These are phyloP conservation scores for Ceyx erithaca DNA, from an alignment of 2,797 vertebrate species.

Conservation along the genomic window DNA sequence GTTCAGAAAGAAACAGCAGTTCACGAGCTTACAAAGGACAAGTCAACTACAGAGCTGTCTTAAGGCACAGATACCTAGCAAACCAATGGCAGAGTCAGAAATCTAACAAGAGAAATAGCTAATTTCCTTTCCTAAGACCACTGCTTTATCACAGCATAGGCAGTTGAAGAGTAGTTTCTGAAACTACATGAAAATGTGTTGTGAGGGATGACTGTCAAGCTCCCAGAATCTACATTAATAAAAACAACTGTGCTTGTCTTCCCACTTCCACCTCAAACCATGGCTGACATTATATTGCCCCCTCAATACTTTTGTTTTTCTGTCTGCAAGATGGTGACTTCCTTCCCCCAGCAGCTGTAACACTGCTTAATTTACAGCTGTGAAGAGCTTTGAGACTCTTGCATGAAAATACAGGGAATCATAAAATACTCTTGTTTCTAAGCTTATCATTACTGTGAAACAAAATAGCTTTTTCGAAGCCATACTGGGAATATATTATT, in stretches of 20 bases:
- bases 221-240: not conserved
- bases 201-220: not conserved
- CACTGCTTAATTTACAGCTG: not conserved
- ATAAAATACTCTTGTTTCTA: conserved; percentile 37
- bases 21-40: not conserved
- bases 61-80: not conserved
- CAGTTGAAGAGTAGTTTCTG: not conserved
- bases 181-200: not conserved
- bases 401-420: not conserved
- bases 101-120: not conserved
- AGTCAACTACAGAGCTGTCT: not conserved
- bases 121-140: not conserved
- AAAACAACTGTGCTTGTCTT: not conserved
- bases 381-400: not conserved
- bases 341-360: not conserved
- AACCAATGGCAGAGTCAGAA: conserved; percentile 16
- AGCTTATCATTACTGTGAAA: conserved; percentile 15
- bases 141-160: not conserved
- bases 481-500: not conserved
- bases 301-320: not conserved
- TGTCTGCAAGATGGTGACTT: not conserved
- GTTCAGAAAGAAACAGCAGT: not conserved
- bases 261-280: not conserved
- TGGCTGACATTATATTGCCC: not conserved
- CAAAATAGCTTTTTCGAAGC: conserved; percentile 1